phyloP scores from a whole-genome alignment of 2,888 invertebrate species.

The Thymelicus lineola region DNA sequence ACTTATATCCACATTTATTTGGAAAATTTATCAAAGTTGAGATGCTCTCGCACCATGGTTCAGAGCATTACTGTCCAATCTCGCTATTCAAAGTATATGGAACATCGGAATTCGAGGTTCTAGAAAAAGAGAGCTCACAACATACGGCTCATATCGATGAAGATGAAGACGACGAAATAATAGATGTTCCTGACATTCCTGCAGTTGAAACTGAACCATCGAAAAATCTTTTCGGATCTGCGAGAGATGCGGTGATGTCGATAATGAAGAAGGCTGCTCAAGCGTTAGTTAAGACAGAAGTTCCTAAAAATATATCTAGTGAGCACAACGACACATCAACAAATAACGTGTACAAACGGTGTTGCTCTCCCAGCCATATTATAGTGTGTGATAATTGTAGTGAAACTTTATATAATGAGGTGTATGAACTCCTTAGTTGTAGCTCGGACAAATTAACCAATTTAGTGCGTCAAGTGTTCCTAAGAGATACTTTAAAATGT shows the following conservation, averaged over 20 bases:
- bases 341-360: constrained; percentile 78
- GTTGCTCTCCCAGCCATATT: constrained; percentile 90
- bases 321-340: constrained; percentile 76
- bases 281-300: constrained; percentile 90
- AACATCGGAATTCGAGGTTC: constrained; percentile 95
- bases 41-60: constrained; percentile 96
- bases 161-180: constrained; percentile 88
- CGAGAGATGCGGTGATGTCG: constrained; percentile 95
- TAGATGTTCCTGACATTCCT: constrained; percentile 82
- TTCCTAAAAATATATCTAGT: constrained; percentile 85
- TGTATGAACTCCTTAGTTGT: constrained; percentile 91
- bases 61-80: constrained; percentile 98
- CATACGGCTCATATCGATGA: constrained; percentile 87
- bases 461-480: constrained; percentile 85
- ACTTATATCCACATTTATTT: constrained; percentile 91
- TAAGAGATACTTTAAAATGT: constrained; percentile 86
- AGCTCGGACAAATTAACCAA: constrained; percentile 85
- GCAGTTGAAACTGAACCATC: constrained; percentile 81
- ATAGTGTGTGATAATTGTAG: constrained; percentile 91
- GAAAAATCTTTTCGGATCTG: constrained; percentile 93
- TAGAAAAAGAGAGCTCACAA: constrained; percentile 92
- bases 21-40: constrained; percentile 97
- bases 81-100: constrained; percentile 98
- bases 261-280: constrained; percentile 97
- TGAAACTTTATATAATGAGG: constrained; percentile 88